Conservation (phyloP, 2,797 vertebrate genomes). For the Ciconia nigra region DNA sequence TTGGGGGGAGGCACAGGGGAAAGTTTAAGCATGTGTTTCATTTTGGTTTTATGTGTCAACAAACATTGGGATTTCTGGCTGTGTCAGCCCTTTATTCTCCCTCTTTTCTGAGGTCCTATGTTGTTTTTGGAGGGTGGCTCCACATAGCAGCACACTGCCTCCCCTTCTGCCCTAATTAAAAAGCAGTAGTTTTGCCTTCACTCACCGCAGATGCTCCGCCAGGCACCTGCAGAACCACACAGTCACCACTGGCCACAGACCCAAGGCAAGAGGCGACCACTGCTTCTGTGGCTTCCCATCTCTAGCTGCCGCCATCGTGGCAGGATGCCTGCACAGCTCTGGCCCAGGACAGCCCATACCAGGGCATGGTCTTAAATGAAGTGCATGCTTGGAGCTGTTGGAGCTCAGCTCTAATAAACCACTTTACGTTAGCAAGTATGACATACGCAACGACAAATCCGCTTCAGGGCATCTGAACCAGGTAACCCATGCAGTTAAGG, state of each 20-base stretch:
- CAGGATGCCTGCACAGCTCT: neutral
- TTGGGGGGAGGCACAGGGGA: neutral
- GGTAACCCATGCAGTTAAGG: neutral
- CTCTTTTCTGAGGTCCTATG: neutral
- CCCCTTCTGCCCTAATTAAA: neutral
- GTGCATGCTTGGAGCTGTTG: neutral
- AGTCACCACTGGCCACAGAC: accelerated
- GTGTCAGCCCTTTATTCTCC: neutral
- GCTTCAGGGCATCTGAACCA: neutral
- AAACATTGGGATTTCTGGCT: neutral
- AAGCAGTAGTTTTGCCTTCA: neutral
- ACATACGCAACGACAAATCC: accelerated
- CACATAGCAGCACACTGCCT: neutral
- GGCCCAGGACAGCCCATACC: neutral
- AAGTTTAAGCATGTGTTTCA: neutral
- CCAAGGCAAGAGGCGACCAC: accelerated
- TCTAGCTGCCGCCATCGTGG: neutral
- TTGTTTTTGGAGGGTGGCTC: neutral
- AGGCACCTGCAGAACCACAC: neutral
- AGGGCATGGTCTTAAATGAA: neutral
- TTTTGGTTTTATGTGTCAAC: neutral
- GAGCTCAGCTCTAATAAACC: neutral
- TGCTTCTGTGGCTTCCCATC: neutral
- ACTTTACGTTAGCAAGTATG: neutral
- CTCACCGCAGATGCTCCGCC: neutral